Conservation (phyloP, 2,888 invertebrate genomes). For the Drosophila histrio region DNA sequence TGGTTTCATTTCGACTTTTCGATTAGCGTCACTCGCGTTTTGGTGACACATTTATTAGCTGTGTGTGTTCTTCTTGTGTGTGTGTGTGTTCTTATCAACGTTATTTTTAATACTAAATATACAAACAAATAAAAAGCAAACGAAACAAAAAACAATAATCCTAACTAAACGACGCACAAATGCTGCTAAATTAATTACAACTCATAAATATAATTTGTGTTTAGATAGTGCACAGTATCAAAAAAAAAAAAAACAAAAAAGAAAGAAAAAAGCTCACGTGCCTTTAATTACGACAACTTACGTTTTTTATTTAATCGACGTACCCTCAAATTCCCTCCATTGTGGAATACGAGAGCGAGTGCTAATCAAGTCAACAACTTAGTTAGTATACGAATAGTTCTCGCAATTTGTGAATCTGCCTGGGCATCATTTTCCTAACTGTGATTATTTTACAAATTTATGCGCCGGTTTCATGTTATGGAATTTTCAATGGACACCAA, state of each 20-base stretch:
- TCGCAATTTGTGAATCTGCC: slow-evolving; percentile 62
- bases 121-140: not conserved
- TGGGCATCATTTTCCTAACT: slow-evolving; percentile 70
- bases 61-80: slow-evolving; percentile 3
- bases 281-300: slow-evolving; percentile 58
- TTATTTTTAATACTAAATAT: not conserved
- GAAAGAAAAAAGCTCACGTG: slow-evolving; percentile 59
- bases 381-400: not conserved
- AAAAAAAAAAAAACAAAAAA: not conserved
- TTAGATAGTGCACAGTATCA: slow-evolving; percentile 31
- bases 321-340: not conserved
- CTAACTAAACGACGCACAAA: slow-evolving; percentile 28
- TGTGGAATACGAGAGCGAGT: not conserved
- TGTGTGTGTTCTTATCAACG: slow-evolving; percentile 54
- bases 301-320: slow-evolving; percentile 44
- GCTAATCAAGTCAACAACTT: slow-evolving; percentile 1
- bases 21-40: slow-evolving; percentile 49
- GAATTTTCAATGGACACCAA: slow-evolving; percentile 83
- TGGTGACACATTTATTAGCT: slow-evolving; percentile 69
- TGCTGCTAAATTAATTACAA: slow-evolving; percentile 48
- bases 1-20: slow-evolving; percentile 16
- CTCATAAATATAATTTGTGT: slow-evolving; percentile 51
- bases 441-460: slow-evolving; percentile 77
- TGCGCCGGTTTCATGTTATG: slow-evolving; percentile 82
- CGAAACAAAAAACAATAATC: slow-evolving; percentile 33